These are phyloP conservation scores for Peromyscus eremicus DNA, from an alignment of 2,797 vertebrate species.

Conservation along the genomic window DNA sequence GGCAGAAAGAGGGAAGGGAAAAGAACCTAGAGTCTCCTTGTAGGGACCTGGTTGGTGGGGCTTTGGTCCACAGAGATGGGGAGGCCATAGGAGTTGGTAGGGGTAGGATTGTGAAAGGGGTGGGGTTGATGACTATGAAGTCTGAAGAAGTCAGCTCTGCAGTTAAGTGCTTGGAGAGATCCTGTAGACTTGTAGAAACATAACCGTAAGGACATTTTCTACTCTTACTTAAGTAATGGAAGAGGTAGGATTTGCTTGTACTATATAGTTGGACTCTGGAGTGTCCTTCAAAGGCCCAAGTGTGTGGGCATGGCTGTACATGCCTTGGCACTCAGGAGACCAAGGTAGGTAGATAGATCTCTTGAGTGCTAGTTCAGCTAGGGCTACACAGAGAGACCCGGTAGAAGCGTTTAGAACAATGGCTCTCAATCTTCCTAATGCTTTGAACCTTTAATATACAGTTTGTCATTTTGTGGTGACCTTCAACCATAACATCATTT, in stretches of 20 bases:
- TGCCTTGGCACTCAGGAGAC: neutral
- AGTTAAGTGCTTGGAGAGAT: neutral
- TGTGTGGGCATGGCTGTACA: neutral
- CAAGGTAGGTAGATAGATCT: neutral
- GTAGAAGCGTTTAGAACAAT: neutral
- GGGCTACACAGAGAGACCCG: neutral
- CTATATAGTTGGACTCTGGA: neutral
- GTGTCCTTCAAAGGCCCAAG: neutral
- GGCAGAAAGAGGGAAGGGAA: neutral
- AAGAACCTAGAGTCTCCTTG: neutral
- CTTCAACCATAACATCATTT: neutral
- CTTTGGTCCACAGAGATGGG: neutral
- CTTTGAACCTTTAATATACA: neutral
- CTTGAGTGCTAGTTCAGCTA: neutral
- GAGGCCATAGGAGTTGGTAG: neutral
- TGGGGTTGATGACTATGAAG: neutral
- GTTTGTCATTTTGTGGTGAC: neutral
- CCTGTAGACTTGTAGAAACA: neutral
- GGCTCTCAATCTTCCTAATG: neutral
- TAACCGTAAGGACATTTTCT: neutral
- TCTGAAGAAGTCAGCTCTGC: constrained; percentile 31
- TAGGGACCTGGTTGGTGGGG: neutral
- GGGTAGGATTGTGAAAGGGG: neutral
- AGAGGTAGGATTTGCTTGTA: neutral
- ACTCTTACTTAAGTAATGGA: neutral